Percentiles rank a stretch among this genome's conserved stretches.
Evolutionary conservation across 2,797 vertebrate genomes (phyloP).

Genomic region (Labroides dimidiatus): DNA sequence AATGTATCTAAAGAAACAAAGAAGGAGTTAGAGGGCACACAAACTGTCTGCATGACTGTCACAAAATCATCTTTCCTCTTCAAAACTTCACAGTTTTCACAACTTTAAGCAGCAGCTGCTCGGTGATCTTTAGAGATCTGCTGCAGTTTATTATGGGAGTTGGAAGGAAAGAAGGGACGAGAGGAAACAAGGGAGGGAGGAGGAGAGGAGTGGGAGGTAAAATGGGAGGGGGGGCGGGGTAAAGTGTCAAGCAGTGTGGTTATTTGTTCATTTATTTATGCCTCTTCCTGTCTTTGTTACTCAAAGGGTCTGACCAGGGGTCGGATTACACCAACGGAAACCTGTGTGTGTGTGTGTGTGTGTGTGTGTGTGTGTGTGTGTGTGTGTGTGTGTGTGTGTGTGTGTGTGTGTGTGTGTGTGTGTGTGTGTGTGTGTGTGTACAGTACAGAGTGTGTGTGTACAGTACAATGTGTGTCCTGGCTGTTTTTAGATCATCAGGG

Average conservation of each 20-base stretch:
- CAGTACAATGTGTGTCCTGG: too few relatives aligned
- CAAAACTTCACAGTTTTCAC: too few relatives aligned
- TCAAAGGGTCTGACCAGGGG: slow-evolving; percentile 29
- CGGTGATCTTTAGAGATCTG: slow-evolving; percentile 4
- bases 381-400: too few relatives aligned
- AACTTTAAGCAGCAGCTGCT: not conserved
- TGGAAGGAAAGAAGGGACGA: not conserved
- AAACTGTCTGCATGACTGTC: not conserved
- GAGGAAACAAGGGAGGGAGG: slow-evolving; percentile 22
- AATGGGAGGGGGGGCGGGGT: not conserved
- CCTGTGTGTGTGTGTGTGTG: not conserved
- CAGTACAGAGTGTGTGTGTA: too few relatives aligned
- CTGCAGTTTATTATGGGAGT: slow-evolving; percentile 5
- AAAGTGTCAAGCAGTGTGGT: slow-evolving; percentile 50
- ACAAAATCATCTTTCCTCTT: not conserved
- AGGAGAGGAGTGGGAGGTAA: not conserved
- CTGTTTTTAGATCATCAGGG: too few relatives aligned
- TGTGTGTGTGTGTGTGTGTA: too few relatives aligned
- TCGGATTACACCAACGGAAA: slow-evolving; percentile 53
- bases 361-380: too few relatives aligned
- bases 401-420: not conserved
- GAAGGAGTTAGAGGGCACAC: not conserved
- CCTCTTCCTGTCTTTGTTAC: slow-evolving; percentile 85
- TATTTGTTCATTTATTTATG: slow-evolving; percentile 82
- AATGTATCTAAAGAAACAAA: not conserved